Percentiles rank a stretch among this genome's conserved stretches.
phyloP scores from a whole-genome alignment of 1,140 invertebrate genomes.

The Globodera ellingtonae region DNA sequence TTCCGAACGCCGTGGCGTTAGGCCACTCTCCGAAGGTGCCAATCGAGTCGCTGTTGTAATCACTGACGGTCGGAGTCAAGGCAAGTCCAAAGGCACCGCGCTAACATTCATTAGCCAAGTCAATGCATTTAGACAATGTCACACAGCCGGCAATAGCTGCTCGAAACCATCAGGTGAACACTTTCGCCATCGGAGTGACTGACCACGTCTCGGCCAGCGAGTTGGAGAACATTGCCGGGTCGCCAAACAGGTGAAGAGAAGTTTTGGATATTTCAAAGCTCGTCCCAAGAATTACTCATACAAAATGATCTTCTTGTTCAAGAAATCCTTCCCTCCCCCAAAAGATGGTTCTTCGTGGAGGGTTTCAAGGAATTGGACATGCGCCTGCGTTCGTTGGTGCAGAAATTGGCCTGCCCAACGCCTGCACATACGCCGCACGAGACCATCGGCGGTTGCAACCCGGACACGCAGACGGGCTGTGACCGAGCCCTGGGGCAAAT shows the following conservation, averaged over 20 bases:
- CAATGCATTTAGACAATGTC: conserved; percentile 53
- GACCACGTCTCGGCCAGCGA: conserved; percentile 63
- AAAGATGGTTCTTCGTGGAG: conserved; percentile 63
- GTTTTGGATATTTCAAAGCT: not conserved
- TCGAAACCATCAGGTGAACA: conserved; percentile 55
- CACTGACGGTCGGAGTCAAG: conserved; percentile 63
- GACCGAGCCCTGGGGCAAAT: conserved; percentile 62
- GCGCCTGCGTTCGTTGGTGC: conserved; percentile 59
- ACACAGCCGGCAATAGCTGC: conserved; percentile 59
- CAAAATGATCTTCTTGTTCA: not conserved
- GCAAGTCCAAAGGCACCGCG: not conserved
- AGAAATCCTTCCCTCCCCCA: not conserved
- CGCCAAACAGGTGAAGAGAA: conserved; percentile 50
- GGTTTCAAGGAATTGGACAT: conserved; percentile 65
- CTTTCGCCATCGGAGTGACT: conserved; percentile 64
- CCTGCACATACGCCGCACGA: conserved; percentile 13
- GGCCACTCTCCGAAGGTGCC: conserved; percentile 57
- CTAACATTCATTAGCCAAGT: not conserved
- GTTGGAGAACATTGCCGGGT: conserved; percentile 63
- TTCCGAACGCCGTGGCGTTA: conserved; percentile 61
- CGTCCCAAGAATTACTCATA: not conserved
- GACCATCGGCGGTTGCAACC: conserved; percentile 48
- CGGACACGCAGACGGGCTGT: conserved; percentile 61
- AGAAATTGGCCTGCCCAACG: conserved; percentile 26
- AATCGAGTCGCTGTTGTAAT: conserved; percentile 63